Conservation (phyloP, 1,140 invertebrate species). For the Aphis gossypii region DNA sequence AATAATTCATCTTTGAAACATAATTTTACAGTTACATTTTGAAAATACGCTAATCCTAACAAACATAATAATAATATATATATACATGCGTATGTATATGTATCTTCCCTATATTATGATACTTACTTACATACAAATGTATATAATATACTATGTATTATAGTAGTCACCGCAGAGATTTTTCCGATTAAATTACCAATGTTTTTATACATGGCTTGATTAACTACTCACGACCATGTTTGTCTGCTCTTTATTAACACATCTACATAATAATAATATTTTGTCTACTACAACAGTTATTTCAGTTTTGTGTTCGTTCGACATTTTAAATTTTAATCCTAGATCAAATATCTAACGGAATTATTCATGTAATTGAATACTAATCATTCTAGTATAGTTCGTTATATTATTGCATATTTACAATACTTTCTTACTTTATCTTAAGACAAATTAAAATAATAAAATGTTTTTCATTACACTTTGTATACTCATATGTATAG, state of each 20-base stretch:
- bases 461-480: neutral
- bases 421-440: neutral
- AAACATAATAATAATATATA: too few species aligned
- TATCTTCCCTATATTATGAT: neutral
- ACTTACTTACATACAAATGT: neutral
- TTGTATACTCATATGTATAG: too few species aligned
- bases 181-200: neutral
- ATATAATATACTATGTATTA: neutral
- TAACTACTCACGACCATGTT: neutral
- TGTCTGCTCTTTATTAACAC: neutral
- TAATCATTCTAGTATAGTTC: neutral
- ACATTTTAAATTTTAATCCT: neutral
- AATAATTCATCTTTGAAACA: neutral
- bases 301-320: neutral
- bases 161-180: neutral
- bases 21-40: neutral
- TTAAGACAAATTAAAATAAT: neutral
- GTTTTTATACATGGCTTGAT: neutral
- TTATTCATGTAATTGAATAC: neutral
- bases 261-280: neutral
- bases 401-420: neutral
- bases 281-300: neutral
- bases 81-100: neutral
- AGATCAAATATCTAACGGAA: neutral
- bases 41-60: neutral